Base-by-base conservation (phyloP, 1,140 invertebrate species). In the Drosophila ohnishii region DNA sequence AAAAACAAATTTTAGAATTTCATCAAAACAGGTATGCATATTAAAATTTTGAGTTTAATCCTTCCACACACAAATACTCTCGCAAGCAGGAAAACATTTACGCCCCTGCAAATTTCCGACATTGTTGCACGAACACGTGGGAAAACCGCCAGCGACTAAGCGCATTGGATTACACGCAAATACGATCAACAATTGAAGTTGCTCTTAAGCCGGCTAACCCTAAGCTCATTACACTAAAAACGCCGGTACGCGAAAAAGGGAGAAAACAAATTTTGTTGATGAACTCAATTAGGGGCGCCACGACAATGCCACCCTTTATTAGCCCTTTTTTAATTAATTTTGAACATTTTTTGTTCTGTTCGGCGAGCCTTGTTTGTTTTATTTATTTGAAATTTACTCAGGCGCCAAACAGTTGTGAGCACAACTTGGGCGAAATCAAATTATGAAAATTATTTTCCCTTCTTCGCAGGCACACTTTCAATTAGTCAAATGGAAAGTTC, bases 251-350 rank as follows among this genome's bases (percentile, higher is more conserved):
- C 45, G 13, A 4, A 34, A 19, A 32, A n/a, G 39, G 9, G 42
- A 25, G 50, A 61, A 40, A 51, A 63, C 50, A 64, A 84, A 53
- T 35, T 85, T 85, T 86, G 83, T 78, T 85, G 82, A 81, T 85
- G 78, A 85, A 86, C 82, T 86, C 82, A 85, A 85, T 85, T 85
- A 82, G 73, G 37, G 55, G 32, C 25, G 30, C 53, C 14, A 30
- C 42, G 56, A 19, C 60, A 73, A 47, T 39, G n/a, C 37, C 48
- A 45, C 45, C 51, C 69, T 28, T 59, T 55, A 50, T 44, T 61
- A 64, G 45, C 60, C 40, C 58, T 55, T 80, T 80, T 74, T 87
- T 87, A 86, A 86, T 87, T 86, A 87, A 87, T 83, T 86, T 82
- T 56, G 7, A 40, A 40, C 22, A 64, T 73, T 78, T 69, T 57